Evolutionary conservation across 1,140 invertebrate species (phyloP).

Genomic region (Patella vulgata): DNA sequence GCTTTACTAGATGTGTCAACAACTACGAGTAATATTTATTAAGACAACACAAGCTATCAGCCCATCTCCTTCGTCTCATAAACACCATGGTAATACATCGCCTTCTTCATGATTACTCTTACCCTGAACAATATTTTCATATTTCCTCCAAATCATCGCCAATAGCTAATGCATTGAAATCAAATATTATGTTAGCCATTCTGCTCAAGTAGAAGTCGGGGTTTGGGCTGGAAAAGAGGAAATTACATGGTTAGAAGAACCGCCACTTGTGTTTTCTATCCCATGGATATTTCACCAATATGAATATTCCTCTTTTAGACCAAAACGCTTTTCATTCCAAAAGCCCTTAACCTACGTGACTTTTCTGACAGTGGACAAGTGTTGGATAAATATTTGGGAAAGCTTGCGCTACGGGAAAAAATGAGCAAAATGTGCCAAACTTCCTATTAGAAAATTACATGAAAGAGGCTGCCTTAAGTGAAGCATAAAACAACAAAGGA

Average conservation of each 20-base stretch:
- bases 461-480: no score
- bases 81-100: background rate
- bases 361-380: no score
- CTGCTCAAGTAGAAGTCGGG: background rate
- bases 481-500: no score
- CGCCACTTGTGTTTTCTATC: background rate
- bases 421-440: no score
- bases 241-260: slow-evolving; percentile 10
- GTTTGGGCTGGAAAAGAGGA: slow-evolving; percentile 7
- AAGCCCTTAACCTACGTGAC: no score
- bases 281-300: background rate
- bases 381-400: no score
- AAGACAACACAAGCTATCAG: slow-evolving; percentile 23
- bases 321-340: no score
- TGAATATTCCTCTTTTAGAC: no score
- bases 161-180: slow-evolving; percentile 19
- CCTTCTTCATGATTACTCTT: slow-evolving; percentile 11
- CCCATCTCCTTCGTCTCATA: slow-evolving; percentile 11
- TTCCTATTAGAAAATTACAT: no score
- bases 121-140: slow-evolving; percentile 22
- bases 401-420: no score
- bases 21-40: slow-evolving; percentile 18
- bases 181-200: slow-evolving; percentile 24
- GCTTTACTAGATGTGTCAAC: slow-evolving; percentile 16
- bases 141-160: slow-evolving; percentile 24